Percentiles rank a stretch among this genome's conserved stretches.
Conservation (phyloP, 1,140 invertebrate genomes). For the Metaphire vulgaris region DNA sequence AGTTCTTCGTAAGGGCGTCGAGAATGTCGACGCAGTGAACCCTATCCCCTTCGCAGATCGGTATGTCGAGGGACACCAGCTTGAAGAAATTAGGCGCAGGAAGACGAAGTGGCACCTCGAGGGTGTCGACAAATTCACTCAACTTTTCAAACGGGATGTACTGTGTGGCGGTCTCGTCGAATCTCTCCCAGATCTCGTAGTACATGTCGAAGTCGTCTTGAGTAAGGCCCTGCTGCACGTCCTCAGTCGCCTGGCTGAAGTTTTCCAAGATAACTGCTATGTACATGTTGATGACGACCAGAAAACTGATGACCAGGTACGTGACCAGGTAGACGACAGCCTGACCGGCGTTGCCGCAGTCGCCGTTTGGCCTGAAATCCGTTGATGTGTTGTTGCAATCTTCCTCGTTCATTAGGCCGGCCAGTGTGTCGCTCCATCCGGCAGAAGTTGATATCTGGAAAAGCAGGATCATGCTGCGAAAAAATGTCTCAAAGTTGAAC, state of each 20-base stretch:
- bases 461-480: slow-evolving; percentile 87
- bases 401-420: slow-evolving; percentile 84
- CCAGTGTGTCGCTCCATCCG: slow-evolving; percentile 87
- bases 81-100: slow-evolving; percentile 98
- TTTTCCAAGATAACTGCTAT: slow-evolving; percentile 98
- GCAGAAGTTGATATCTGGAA: slow-evolving; percentile 95
- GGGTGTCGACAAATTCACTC: slow-evolving; percentile 87
- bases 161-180: slow-evolving; percentile 93
- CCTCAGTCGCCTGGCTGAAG: slow-evolving; percentile 94
- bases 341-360: slow-evolving; percentile 85
- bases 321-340: slow-evolving; percentile 89
- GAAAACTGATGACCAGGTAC: slow-evolving; percentile 94
- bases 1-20: slow-evolving; percentile 82
- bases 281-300: slow-evolving; percentile 99
- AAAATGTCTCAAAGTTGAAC: slow-evolving; percentile 98
- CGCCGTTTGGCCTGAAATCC: slow-evolving; percentile 66
- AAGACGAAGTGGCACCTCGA: slow-evolving; percentile 69
- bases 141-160: slow-evolving; percentile 89
- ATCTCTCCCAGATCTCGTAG: slow-evolving; percentile 98
- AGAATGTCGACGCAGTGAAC: slow-evolving; percentile 97
- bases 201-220: slow-evolving; percentile 99
- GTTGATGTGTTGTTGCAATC: slow-evolving; percentile 62
- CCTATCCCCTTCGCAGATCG: slow-evolving; percentile 90
- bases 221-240: slow-evolving; percentile 94
- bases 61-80: slow-evolving; percentile 96